phyloP scores from a whole-genome alignment of 2,113 vertebrate species.

The Pseudonaja textilis region DNA sequence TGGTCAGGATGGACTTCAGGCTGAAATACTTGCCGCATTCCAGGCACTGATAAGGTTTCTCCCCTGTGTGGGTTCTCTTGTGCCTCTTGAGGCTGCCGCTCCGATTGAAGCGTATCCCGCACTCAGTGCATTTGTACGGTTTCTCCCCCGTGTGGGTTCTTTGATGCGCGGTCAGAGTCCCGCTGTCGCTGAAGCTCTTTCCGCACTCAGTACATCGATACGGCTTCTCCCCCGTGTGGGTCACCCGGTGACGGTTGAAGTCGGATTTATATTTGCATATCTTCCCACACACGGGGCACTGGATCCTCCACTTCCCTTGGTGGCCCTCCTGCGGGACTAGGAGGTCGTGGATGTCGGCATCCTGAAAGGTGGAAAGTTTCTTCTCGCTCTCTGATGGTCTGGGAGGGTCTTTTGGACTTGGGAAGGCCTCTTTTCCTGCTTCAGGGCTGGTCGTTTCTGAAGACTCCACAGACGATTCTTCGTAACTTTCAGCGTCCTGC shows the following conservation, averaged over 20 bases:
- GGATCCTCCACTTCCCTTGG: not conserved
- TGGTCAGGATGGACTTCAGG: not conserved
- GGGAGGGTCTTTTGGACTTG: not conserved
- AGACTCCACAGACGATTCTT: not conserved
- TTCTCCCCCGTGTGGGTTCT: not conserved
- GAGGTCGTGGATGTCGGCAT: not conserved
- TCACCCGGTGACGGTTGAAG: not conserved
- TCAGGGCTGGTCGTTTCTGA: not conserved
- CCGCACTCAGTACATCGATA: not conserved
- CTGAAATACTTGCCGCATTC: not conserved
- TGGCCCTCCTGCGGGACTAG: not conserved
- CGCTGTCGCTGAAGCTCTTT: not conserved
- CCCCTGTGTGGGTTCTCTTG: not conserved
- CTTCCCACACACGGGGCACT: not conserved
- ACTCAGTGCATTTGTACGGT: not conserved
- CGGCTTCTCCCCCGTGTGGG: not conserved
- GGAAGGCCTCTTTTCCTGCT: not conserved
- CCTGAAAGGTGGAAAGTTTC: not conserved
- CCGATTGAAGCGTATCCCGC: not conserved
- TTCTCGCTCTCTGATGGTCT: not conserved
- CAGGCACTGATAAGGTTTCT: not conserved
- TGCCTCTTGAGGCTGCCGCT: not conserved
- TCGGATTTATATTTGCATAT: conserved; percentile 3
- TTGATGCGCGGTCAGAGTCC: not conserved
- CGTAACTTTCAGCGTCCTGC: not conserved